These are phyloP conservation scores for Apodemus sylvaticus DNA, from an alignment of 2,113 vertebrate species.

Conservation along the genomic window DNA sequence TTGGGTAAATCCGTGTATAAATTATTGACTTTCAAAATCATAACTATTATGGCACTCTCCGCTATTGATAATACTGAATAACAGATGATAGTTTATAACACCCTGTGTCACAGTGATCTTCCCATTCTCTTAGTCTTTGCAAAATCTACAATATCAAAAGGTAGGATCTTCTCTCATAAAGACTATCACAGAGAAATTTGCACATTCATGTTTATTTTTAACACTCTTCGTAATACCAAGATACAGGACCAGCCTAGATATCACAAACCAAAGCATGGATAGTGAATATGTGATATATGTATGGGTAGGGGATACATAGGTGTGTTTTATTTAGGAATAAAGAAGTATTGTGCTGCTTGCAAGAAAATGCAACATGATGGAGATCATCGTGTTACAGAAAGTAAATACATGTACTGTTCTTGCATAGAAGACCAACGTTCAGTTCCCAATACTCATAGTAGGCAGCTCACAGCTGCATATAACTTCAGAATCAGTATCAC, in stretches of 20 bases:
- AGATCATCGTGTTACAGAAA: no score
- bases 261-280: background rate
- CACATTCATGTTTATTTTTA: background rate
- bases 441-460: background rate
- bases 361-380: background rate
- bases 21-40: constrained; percentile 19
- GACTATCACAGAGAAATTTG: background rate
- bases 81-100: background rate
- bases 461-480: background rate
- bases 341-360: background rate
- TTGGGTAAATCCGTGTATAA: background rate
- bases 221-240: background rate
- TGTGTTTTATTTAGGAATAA: no score
- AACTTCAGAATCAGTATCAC: background rate
- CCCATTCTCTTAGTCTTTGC: background rate
- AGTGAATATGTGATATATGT: background rate
- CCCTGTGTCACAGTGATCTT: background rate
- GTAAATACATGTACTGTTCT: background rate
- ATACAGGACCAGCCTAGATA: background rate
- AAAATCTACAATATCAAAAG: constrained; percentile 33
- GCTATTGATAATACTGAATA: background rate
- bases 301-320: background rate
- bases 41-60: background rate
- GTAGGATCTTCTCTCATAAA: background rate
- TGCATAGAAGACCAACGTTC: background rate